These are phyloP conservation scores for Bombus terrestris DNA, from an alignment of 1,140 invertebrate species.

Conservation along the genomic window DNA sequence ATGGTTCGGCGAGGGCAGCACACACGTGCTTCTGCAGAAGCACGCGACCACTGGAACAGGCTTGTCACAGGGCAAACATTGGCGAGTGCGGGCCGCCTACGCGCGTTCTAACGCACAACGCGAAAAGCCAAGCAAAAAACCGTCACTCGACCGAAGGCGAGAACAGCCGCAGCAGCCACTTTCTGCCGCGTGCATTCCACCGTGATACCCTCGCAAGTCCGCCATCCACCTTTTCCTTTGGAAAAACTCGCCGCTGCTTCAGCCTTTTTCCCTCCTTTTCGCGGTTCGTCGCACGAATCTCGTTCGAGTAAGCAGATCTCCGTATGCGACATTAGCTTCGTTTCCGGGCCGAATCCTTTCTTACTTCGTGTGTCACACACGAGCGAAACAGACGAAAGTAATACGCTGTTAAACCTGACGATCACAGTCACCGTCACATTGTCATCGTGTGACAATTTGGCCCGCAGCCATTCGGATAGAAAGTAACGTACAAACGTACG, in stretches of 20 bases:
- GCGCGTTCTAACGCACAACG: not conserved
- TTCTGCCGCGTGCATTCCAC: conserved; percentile 8
- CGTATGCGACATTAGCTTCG: not conserved
- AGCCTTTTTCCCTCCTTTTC: not conserved
- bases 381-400: no score
- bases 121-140: conserved; percentile 3
- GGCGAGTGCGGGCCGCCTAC: not conserved
- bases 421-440: not conserved
- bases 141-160: conserved; percentile 7
- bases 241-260: not conserved
- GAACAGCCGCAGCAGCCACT: conserved; percentile 3
- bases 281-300: not conserved
- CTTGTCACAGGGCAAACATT: conserved; percentile 5
- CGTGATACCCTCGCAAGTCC: not conserved
- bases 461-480: not conserved
- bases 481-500: no score
- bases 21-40: conserved; percentile 15
- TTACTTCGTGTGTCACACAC: no score
- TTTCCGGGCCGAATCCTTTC: not conserved
- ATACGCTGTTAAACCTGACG: not conserved
- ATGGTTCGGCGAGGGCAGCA: conserved; percentile 10
- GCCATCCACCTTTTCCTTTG: not conserved
- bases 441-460: not conserved
- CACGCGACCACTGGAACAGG: not conserved
- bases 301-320: not conserved